phyloP scores from a whole-genome alignment of 2,113 vertebrate species.

The Perccottus glenii region DNA sequence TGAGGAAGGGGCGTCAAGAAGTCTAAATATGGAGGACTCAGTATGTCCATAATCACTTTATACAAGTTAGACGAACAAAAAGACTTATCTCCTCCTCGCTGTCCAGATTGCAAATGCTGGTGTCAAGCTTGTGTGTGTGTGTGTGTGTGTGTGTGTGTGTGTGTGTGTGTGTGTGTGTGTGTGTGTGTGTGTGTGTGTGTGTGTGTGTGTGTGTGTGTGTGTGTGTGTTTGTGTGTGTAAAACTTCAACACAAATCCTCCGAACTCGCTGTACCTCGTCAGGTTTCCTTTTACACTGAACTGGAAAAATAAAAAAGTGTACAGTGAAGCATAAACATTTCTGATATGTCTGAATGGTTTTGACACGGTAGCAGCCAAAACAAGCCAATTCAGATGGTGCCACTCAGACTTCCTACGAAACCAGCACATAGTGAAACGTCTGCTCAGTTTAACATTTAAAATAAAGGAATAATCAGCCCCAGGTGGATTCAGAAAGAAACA shows the following conservation, averaged over 20 bases:
- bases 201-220: no score
- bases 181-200: no score
- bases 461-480: slow-evolving; percentile 32
- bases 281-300: slow-evolving; percentile 32
- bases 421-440: slow-evolving; percentile 9
- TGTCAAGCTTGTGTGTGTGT: slow-evolving; percentile 46
- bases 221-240: background rate
- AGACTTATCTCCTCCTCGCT: slow-evolving; percentile 72
- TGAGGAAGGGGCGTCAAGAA: slow-evolving; percentile 79
- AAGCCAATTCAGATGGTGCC: slow-evolving; percentile 53
- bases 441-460: slow-evolving; percentile 22
- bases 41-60: slow-evolving; percentile 82
- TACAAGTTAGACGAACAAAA: slow-evolving; percentile 78
- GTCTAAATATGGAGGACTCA: slow-evolving; percentile 82
- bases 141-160: slow-evolving; percentile 13
- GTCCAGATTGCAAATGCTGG: slow-evolving; percentile 63
- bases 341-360: slow-evolving; percentile 41
- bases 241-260: slow-evolving; percentile 32
- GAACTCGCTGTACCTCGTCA: slow-evolving; percentile 19
- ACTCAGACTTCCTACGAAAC: slow-evolving; percentile 34
- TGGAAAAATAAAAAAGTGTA: slow-evolving; percentile 33
- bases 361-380: slow-evolving; percentile 47
- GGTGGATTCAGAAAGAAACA: slow-evolving; percentile 16
- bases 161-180: no score
- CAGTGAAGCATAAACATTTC: slow-evolving; percentile 32